phyloP scores from a whole-genome alignment of 2,888 invertebrate species.

The Drosophila sordidula region DNA sequence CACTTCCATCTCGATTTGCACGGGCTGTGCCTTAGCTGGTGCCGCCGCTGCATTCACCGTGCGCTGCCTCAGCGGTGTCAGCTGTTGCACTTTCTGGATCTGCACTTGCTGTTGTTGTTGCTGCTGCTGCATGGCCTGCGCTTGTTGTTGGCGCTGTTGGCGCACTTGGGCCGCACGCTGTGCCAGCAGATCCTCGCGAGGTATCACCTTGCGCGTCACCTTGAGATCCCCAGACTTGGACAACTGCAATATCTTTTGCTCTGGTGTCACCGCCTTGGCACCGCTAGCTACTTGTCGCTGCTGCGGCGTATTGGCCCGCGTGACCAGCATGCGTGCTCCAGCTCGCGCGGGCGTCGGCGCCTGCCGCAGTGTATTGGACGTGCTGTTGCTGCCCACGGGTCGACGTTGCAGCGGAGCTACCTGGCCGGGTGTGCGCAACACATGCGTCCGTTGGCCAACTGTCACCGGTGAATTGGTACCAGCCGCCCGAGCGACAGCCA shows the following conservation, averaged over 20 bases:
- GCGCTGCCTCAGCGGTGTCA: constrained; percentile 85
- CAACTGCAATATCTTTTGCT: constrained; percentile 85
- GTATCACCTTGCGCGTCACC: constrained; percentile 85
- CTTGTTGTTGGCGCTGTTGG: constrained; percentile 68
- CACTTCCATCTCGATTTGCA: constrained; percentile 58
- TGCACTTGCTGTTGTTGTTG: constrained; percentile 63
- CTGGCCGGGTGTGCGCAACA: constrained; percentile 61
- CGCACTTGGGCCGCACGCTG: constrained; percentile 72
- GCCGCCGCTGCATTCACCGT: constrained; percentile 82
- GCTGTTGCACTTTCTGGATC: constrained; percentile 86
- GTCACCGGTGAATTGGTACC: constrained; percentile 46
- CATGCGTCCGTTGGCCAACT: constrained; percentile 56
- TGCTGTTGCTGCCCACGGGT: constrained; percentile 34
- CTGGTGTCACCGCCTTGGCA: constrained; percentile 82
- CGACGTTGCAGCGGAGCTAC: constrained; percentile 64
- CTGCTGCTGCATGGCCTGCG: constrained; percentile 63
- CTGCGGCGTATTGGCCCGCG: constrained; percentile 51
- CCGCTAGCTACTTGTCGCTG: constrained; percentile 29
- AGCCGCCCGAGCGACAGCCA: constrained; percentile 36
- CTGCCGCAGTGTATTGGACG: constrained; percentile 25
- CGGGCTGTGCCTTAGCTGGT: constrained; percentile 76
- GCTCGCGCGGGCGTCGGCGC: constrained; percentile 38
- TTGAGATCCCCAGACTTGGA: constrained; percentile 86
- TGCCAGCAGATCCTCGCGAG: constrained; percentile 78
- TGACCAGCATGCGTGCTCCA: constrained; percentile 75